Evolutionary conservation across 2,888 invertebrate genomes (phyloP).

Genomic region (Hartigia nigra): DNA sequence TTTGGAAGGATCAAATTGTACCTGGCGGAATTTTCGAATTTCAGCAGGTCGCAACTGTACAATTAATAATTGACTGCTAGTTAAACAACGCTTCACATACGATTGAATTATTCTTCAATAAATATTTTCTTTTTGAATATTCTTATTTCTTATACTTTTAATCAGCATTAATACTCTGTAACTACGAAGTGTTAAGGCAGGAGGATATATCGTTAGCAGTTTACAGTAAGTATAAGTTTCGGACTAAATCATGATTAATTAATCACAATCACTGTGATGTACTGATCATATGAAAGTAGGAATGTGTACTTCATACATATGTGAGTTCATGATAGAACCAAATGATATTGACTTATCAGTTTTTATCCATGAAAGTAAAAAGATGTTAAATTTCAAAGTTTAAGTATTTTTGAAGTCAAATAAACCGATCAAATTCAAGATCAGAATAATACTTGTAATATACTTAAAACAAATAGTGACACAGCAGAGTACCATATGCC

Average conservation of each 20-base stretch:
- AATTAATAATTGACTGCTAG: background rate
- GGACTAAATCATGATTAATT: background rate
- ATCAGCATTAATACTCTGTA: background rate
- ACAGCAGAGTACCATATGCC: conserved; percentile 1
- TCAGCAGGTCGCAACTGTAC: background rate
- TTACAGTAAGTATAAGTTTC: background rate
- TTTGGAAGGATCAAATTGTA: background rate
- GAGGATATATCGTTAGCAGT: background rate
- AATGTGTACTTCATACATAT: background rate
- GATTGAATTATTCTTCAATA: background rate
- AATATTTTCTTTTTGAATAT: background rate
- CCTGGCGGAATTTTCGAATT: background rate
- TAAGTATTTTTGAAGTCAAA: background rate
- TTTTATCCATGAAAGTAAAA: background rate
- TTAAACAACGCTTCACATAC: background rate
- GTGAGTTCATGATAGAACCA: background rate
- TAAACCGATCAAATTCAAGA: background rate
- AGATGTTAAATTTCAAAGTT: background rate
- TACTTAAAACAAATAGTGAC: conserved; percentile 1
- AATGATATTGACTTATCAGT: background rate
- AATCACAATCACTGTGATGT: background rate
- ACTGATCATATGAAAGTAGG: background rate
- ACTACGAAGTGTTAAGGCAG: background rate
- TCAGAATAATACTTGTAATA: background rate
- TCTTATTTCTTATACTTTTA: background rate